Evolutionary conservation across 2,797 vertebrate genomes (phyloP), one percentile per base, ranked within the genome.

Genomic region (Pyrocephalus nanus): DNA sequence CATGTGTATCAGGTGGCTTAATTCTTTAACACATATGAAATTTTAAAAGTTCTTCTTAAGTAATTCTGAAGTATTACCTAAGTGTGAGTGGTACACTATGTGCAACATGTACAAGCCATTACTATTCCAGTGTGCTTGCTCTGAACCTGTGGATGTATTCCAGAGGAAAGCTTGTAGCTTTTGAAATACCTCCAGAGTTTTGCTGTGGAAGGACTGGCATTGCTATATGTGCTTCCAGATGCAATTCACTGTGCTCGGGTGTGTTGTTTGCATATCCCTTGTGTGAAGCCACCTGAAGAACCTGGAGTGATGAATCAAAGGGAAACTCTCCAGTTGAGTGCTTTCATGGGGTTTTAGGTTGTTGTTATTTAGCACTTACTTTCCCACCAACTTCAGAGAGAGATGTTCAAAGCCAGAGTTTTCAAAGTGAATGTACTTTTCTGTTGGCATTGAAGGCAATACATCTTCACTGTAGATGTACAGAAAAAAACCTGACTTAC

Each of bases 381-480:
- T 90, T 76, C 45, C 42, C 34, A 32, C 20, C 0, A 0, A 72
- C 60, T 86, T 76, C 16, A 43, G 67, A 76, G 62, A 30, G 55
- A 42, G 29, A 19, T 62, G 64, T 86, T 86, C 58, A 76, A 79
- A 92, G 65, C 47, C 71, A 43, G 51, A 66, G 45, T 30, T 93
- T 93, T 89, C 55, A 54, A 95, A 87, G 53, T 4, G 4, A 78
- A 6, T 6, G 55, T 27, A 70, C 43, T 48, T 92, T 87, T 82
- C 51, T 1, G 1, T 5, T 82, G 57, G 14, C 2, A 0, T 21
- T 58, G 81, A 79, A 77, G 53, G 55, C 6, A 4, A 21, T n/a
- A 8, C 18, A 7, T 60, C 16, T 30, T 66, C 40, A 11, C 26
- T 30, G 9, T 62, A 60, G 61, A 48, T 0, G 0, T 27, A 34